Evolutionary conservation across 2,888 invertebrate species (phyloP).

Genomic region (Arrhopalites spinosus): DNA sequence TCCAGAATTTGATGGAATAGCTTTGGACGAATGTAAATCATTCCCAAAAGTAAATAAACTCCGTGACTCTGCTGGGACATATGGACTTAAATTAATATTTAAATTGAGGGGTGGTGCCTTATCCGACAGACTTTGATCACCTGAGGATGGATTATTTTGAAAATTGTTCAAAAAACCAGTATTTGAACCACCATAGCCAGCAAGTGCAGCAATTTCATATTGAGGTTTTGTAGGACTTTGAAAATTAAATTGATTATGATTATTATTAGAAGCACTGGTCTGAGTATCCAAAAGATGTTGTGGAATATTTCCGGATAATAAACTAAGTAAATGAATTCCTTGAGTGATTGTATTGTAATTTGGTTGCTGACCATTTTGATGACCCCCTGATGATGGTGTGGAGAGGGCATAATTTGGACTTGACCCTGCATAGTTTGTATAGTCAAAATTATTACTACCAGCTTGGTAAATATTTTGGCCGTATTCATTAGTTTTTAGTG

Average conservation of each 20-base stretch:
- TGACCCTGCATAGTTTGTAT: neutral
- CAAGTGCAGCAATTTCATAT: conserved; percentile 38
- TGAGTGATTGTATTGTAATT: conserved; percentile 52
- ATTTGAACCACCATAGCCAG: conserved; percentile 38
- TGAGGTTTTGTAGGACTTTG: conserved; percentile 27
- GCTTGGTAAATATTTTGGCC: neutral
- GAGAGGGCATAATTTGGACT: conserved; percentile 27
- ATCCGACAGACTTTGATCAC: neutral
- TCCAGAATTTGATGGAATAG: neutral
- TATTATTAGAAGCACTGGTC: neutral
- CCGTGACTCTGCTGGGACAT: conserved; percentile 5
- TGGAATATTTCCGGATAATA: conserved; percentile 47
- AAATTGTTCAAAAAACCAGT: conserved; percentile 24
- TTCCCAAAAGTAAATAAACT: neutral
- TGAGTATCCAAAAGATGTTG: conserved; percentile 32
- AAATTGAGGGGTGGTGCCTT: neutral
- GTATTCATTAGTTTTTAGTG: neutral
- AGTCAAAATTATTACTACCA: neutral
- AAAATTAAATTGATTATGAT: neutral
- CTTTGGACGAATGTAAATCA: conserved; percentile 9
- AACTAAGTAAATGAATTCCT: conserved; percentile 51
- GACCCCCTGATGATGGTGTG: conserved; percentile 12
- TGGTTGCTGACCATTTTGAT: conserved; percentile 21
- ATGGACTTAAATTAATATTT: neutral
- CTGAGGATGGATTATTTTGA: neutral